Base-by-base conservation (phyloP, 2,888 invertebrate genomes). In the Chalcosyrphus nemorum region DNA sequence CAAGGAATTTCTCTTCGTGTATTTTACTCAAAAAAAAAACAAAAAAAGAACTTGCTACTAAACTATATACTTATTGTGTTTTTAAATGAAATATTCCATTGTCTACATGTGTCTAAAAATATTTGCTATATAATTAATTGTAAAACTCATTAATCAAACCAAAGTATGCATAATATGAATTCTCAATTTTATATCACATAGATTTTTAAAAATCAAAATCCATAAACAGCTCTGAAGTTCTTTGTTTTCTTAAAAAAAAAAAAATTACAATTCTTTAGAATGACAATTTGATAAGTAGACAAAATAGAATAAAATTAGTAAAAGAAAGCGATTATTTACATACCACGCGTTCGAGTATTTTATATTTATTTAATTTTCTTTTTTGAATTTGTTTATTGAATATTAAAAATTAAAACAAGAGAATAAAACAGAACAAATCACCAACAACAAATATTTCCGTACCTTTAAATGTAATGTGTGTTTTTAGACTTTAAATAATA, bases 401-500 rank as follows among this genome's bases (percentile, higher is more conserved):
- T 17, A 45, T 43, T 43, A 52, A 50, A 15, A 59, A 56, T 32
- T 27, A 50, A 15, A 38, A n/a, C n/a, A n/a, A n/a, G n/a, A n/a
- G n/a, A 57, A 43, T 11, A 17, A 35, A 61, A 54, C 32, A 72
- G 9, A 63, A 70, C 32, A 70, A 75, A 81, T 63, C 75, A 76
- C 66, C 61, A 71, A 63, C 15, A 74, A 75, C 54, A 81, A 81
- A 71, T 81, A 85, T 76, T 81, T 85, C 80, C 76, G 85, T 85
- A 85, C 85, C 85, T 85, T 85, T 85, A 27, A 85, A 81, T 85
- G 85, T 81, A 76, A 71, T 85, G 81, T 85, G 80, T 85, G 85
- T 85, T 80, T 84, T 78, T 81, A 76, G 71, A 75, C 43, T 71
- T 71, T 52, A 75, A n/a, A 72, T 50, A 47, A 78, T 52, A 59